These are phyloP conservation scores for Drosophila meridiana DNA, from an alignment of 2,888 invertebrate species.

Conservation along the genomic window DNA sequence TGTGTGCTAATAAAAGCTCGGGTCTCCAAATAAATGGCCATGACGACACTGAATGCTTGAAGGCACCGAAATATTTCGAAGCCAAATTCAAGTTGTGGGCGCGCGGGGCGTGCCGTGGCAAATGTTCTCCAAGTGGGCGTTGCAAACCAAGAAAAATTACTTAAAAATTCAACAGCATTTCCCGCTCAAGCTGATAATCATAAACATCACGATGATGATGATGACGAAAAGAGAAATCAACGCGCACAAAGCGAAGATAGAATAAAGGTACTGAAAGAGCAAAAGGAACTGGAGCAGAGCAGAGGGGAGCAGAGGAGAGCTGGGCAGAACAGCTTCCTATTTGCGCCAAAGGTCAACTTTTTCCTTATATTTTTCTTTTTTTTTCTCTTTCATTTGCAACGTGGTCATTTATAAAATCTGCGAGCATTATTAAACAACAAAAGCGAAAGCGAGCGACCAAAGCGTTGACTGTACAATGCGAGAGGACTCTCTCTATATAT, in stretches of 20 bases:
- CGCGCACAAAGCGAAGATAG: conserved; percentile 53
- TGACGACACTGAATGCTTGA: conserved; percentile 54
- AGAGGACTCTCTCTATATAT: conserved; percentile 28
- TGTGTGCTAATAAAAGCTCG: conserved; percentile 79
- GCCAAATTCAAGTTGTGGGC: conserved; percentile 26
- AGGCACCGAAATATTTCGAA: conserved; percentile 23
- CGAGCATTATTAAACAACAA: conserved; percentile 74
- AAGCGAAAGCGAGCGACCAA: conserved; percentile 35
- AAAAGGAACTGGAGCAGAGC: neutral
- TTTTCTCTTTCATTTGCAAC: conserved; percentile 69
- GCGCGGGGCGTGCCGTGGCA: conserved; percentile 4
- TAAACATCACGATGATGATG: conserved; percentile 26
- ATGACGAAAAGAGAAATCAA: conserved; percentile 70
- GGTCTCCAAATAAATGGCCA: conserved; percentile 71
- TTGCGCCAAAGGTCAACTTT: conserved; percentile 73
- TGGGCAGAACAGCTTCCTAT: conserved; percentile 40
- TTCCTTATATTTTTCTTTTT: conserved; percentile 18
- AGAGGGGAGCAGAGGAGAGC: neutral
- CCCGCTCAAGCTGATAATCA: conserved; percentile 36
- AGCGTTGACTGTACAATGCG: conserved; percentile 44
- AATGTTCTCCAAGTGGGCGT: conserved; percentile 42
- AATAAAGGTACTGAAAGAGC: conserved; percentile 3
- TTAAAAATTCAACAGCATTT: conserved; percentile 74
- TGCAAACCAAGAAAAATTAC: conserved; percentile 63
- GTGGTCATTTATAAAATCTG: conserved; percentile 81